A percentile compares a stretch with the other conserved stretches of the same genome.
phyloP scores from a whole-genome alignment of 2,888 invertebrate genomes.

The Isotomurus palustris region DNA sequence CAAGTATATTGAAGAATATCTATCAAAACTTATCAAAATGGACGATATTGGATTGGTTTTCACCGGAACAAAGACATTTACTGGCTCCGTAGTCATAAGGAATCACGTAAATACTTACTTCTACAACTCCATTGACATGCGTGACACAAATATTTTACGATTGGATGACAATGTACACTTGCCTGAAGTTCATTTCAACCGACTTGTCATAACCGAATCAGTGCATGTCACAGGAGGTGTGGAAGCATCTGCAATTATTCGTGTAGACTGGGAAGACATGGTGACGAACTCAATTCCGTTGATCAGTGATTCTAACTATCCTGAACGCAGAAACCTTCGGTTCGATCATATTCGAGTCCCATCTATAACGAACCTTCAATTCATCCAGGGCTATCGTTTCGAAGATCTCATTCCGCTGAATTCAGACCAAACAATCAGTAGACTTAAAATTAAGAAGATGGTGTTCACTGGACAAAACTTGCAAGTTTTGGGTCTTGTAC shows the following conservation, averaged over 20 bases:
- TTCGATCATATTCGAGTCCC: constrained; percentile 19
- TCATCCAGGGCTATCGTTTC: constrained; percentile 25
- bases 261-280: constrained; percentile 21
- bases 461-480: constrained; percentile 14
- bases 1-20: neutral
- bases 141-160: neutral
- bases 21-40: constrained; percentile 3
- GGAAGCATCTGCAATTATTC: neutral
- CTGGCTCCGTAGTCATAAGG: neutral
- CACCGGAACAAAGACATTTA: constrained; percentile 2
- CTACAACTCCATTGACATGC: neutral
- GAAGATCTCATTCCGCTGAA: constrained; percentile 25
- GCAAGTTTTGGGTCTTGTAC: constrained; percentile 13
- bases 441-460: constrained; percentile 13
- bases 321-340: neutral
- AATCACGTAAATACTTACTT: neutral
- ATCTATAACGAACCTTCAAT: constrained; percentile 1
- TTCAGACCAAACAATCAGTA: constrained; percentile 15
- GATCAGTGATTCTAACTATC: neutral
- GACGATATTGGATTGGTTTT: neutral
- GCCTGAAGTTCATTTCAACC: too few relatives aligned
- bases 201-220: too few relatives aligned
- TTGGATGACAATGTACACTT: neutral
- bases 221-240: neutral
- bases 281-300: constrained; percentile 20